Evolutionary conservation across 2,888 invertebrate genomes (phyloP).

Genomic region (Abrostola tripartita): DNA sequence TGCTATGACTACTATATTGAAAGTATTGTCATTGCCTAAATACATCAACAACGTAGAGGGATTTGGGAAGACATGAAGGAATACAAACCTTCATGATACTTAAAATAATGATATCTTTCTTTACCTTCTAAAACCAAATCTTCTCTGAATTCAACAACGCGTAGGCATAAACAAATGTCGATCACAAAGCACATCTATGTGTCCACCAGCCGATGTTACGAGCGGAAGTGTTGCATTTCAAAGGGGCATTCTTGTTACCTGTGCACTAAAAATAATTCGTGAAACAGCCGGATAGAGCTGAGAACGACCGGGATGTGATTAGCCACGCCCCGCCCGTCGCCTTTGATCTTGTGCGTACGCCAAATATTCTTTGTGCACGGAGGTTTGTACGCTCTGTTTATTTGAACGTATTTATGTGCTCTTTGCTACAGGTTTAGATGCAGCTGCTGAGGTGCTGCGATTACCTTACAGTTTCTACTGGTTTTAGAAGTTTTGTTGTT

Average conservation of each 20-base stretch:
- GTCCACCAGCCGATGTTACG: constrained; percentile 70
- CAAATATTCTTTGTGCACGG: constrained; percentile 61
- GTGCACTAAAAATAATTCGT: constrained; percentile 80
- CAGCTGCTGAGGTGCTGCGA: neutral
- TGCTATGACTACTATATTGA: no score
- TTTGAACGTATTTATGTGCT: constrained; percentile 28
- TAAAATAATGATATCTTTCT: no score
- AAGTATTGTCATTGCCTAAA: no score
- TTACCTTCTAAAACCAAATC: neutral
- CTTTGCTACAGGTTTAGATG: constrained; percentile 14
- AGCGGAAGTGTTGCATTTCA: constrained; percentile 87
- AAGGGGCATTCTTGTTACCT: constrained; percentile 87
- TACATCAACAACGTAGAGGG: no score
- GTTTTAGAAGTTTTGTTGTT: neutral
- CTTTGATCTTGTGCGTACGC: constrained; percentile 76
- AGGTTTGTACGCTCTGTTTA: constrained; percentile 46
- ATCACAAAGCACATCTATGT: constrained; percentile 52
- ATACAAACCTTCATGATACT: no score
- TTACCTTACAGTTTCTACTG: neutral
- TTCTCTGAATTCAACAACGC: constrained; percentile 1
- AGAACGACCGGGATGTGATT: constrained; percentile 68
- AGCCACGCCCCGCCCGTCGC: constrained; percentile 70
- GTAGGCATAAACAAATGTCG: constrained; percentile 47
- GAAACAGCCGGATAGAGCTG: constrained; percentile 67
- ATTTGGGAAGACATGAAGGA: no score